Conservation (phyloP, 2,113 vertebrate species). For the Python bivittatus region DNA sequence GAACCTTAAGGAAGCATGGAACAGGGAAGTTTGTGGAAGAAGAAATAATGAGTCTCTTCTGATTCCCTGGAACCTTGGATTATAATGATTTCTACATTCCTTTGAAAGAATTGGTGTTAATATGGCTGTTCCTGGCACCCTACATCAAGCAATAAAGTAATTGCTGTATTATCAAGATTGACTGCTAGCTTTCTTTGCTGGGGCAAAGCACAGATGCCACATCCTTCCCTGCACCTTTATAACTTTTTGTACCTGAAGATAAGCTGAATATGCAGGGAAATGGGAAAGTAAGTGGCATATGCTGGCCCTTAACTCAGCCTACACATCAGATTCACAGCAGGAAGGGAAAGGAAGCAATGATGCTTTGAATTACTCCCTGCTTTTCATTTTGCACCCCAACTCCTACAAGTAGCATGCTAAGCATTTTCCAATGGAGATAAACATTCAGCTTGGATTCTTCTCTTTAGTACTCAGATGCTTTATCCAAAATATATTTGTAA, state of each 20-base stretch:
- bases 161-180: constrained; percentile 2
- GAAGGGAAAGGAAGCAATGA: constrained; percentile 5
- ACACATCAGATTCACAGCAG: neutral
- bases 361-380: neutral
- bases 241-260: neutral
- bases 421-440: neutral
- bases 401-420: neutral
- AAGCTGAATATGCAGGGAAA: neutral
- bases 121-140: constrained; percentile 26
- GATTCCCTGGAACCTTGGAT: neutral
- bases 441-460: neutral
- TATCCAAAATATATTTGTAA: neutral
- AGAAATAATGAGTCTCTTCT: neutral
- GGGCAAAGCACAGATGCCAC: constrained; percentile 40
- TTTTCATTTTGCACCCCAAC: neutral
- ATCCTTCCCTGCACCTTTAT: constrained; percentile 40
- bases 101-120: neutral
- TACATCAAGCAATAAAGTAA: constrained; percentile 46
- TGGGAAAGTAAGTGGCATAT: neutral
- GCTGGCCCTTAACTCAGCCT: neutral
- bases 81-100: neutral
- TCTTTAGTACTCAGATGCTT: neutral
- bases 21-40: neutral
- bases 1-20: neutral
- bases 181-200: neutral